Base-by-base conservation (phyloP, 2,888 invertebrate genomes). In the Temnothorax rugatulus region DNA sequence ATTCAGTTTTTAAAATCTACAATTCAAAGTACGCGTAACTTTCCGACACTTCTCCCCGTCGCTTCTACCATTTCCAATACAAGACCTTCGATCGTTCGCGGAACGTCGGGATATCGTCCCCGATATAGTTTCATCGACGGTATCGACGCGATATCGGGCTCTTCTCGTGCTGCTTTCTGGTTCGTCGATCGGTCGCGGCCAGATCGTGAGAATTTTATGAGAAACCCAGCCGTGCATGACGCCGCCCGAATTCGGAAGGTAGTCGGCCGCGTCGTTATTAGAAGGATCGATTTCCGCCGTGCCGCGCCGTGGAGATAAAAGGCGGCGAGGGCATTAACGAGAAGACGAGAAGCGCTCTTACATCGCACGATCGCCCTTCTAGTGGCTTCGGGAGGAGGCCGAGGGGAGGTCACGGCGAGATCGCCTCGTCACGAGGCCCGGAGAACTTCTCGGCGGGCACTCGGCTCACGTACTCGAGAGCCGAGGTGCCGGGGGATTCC, bases 361-460 rank as follows among this genome's bases (percentile, higher is more conserved):
- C 21, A 69, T 21, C 77, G 54, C 25, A 68, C 79, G 79, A 71
- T 79, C 21, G 79, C 59, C 44, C 29, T 69, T 68, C 69, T 69
- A 44, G 57, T 77, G 25, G 15, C 47, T 63, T 50, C 50, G 50
- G 25, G 15, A 63, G 64, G 29, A 38, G 50, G 11, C 18, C 25
- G 21, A 11, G 75, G 38, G 41, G 69, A 57, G 64, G 64, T 82
- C 68, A 73, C 57, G 75, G 57, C 74, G 57, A 41, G 61, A 76
- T 79, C 83, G 75, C 41, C 81, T 81, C 59, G 79, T 73, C 79
- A 59, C 47, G 54, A 44, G 54, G 54, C 50, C 74, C 52, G 81
- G 82, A 77, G 86, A 91, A 91, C 86, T 91, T 91, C 89, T 90
- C 89, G 92, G 92, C 90, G 89, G 88, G 89, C 87, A 93, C 92